These are phyloP conservation scores for Cydia splendana DNA, from an alignment of 1,140 invertebrate species.

Conservation along the genomic window DNA sequence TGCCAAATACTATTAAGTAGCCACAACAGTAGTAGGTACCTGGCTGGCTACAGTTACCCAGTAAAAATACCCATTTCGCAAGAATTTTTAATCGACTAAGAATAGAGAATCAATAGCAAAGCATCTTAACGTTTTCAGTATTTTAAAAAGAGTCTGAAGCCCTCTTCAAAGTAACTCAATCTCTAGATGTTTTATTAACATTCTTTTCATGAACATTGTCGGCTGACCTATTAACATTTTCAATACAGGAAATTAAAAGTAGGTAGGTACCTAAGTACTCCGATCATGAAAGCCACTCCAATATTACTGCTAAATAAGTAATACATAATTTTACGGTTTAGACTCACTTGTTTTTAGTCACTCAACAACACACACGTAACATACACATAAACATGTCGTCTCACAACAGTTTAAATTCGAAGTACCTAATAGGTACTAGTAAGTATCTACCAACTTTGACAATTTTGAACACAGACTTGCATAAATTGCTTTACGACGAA, in stretches of 20 bases:
- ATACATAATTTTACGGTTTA: too few relatives aligned
- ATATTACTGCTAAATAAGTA: not conserved
- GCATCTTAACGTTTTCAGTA: not conserved
- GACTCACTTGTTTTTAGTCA: too few relatives aligned
- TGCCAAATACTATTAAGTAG: not conserved
- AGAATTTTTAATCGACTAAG: not conserved
- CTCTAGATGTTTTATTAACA: conserved; percentile 22
- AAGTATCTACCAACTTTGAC: too few relatives aligned
- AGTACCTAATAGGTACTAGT: too few relatives aligned
- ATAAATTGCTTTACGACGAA: not conserved
- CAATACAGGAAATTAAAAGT: not conserved
- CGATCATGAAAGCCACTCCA: not conserved
- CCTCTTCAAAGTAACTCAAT: not conserved
- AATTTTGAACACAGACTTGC: not conserved
- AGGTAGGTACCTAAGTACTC: not conserved
- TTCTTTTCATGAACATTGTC: conserved; percentile 9
- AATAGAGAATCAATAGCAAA: not conserved
- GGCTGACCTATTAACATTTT: conserved; percentile 14
- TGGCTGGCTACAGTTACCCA: too few relatives aligned
- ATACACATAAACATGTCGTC: too few relatives aligned
- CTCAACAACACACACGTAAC: too few relatives aligned
- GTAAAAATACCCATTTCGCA: not conserved
- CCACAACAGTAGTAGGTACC: not conserved
- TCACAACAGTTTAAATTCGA: too few relatives aligned
- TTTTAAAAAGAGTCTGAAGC: not conserved